phyloP scores from a whole-genome alignment of 2,113 vertebrate genomes.

The Stegostoma tigrinum region DNA sequence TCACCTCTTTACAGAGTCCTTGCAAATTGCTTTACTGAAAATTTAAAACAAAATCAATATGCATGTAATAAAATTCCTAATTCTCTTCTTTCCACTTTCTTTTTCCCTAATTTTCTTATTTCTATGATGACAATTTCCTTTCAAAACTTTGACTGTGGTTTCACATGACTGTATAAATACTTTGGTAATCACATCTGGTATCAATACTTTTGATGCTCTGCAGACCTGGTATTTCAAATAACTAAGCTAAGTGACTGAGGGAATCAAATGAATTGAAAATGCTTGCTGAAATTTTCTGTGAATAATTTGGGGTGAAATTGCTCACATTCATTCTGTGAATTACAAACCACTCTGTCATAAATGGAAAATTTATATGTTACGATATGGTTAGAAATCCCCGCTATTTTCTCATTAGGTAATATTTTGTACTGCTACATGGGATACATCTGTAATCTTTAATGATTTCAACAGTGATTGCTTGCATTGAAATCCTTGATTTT shows the following conservation, averaged over 20 bases:
- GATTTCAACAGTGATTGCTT: background rate
- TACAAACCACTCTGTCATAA: background rate
- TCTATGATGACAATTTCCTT: background rate
- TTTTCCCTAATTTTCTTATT: background rate
- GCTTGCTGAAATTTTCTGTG: slow-evolving; percentile 25
- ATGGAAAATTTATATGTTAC: background rate
- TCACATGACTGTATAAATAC: slow-evolving; percentile 1
- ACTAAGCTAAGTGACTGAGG: slow-evolving; percentile 5
- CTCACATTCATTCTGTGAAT: slow-evolving; percentile 12
- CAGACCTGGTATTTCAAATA: background rate
- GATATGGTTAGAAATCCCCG: background rate
- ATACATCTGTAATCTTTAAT: background rate
- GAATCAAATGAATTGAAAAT: slow-evolving; percentile 32
- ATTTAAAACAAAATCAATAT: background rate
- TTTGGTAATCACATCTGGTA: slow-evolving; percentile 34
- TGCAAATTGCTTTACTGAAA: background rate
- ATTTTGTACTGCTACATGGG: background rate
- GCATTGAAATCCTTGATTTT: background rate
- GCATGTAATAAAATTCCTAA: slow-evolving; percentile 1
- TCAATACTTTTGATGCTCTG: slow-evolving; percentile 22
- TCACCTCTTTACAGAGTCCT: background rate
- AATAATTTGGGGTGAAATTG: slow-evolving; percentile 12
- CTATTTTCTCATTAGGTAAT: background rate
- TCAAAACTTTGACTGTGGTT: background rate
- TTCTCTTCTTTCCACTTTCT: background rate